These are phyloP conservation scores for Hedya salicella DNA, from an alignment of 2,888 invertebrate species.

Conservation along the genomic window DNA sequence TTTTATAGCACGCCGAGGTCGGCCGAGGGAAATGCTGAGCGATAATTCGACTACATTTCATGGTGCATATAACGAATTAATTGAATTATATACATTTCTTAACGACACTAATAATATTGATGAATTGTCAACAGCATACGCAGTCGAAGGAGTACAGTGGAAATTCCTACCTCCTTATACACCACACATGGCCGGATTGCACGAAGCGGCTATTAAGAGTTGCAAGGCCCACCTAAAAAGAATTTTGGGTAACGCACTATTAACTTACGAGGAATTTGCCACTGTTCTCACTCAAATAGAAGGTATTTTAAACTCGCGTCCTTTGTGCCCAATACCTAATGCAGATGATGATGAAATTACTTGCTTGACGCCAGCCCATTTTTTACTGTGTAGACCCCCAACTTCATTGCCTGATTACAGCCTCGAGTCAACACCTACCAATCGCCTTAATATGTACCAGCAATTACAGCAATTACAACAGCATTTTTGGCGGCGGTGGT, in stretches of 20 bases:
- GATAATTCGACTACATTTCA: constrained; percentile 4
- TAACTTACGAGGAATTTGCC: no score
- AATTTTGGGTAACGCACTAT: constrained; percentile 1
- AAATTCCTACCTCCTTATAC: constrained; percentile 1
- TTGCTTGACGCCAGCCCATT: constrained; percentile 7
- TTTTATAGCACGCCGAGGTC: constrained; percentile 7
- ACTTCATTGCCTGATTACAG: constrained; percentile 7
- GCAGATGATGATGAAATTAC: constrained; percentile 3
- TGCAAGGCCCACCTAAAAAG: constrained; percentile 7
- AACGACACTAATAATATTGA: constrained; percentile 7
- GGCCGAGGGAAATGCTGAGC: constrained; percentile 7
- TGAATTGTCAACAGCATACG: constrained; percentile 7
- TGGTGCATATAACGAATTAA: constrained; percentile 4
- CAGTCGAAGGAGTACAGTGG: constrained; percentile 3
- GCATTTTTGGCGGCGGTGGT: constrained; percentile 7
- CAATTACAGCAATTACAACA: constrained; percentile 7
- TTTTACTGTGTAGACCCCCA: constrained; percentile 7
- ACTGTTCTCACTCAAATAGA: no score
- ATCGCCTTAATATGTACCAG: constrained; percentile 7
- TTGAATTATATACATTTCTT: constrained; percentile 7
- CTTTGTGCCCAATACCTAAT: constrained; percentile 5
- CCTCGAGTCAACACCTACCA: neutral
- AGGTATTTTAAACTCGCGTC: neutral
- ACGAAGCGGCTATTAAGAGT: constrained; percentile 3
- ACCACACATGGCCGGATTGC: constrained; percentile 5